A percentile compares a stretch with the other conserved stretches of the same genome.
Conservation (phyloP, 1,140 invertebrate species). For the Nymphalis io region DNA sequence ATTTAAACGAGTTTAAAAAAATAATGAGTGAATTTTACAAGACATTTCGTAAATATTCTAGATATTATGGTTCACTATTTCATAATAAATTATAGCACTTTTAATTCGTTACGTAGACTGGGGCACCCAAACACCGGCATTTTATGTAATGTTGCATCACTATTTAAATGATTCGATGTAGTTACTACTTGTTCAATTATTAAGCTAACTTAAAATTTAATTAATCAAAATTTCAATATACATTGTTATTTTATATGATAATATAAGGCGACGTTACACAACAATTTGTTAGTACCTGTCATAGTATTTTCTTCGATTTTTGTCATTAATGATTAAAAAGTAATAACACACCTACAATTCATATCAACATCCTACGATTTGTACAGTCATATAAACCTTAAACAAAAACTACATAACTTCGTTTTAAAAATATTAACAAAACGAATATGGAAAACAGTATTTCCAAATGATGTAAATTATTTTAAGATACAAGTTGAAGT, state of each 20-base stretch:
- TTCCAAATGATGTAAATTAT: too few relatives aligned
- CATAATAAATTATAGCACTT: conserved; percentile 6
- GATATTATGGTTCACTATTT: background rate
- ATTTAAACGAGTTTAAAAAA: background rate
- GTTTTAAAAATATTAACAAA: background rate
- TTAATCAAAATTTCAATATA: too few relatives aligned
- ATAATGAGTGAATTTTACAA: background rate
- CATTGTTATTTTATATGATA: background rate
- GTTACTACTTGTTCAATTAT: too few relatives aligned
- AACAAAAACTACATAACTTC: background rate
- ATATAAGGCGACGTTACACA: background rate
- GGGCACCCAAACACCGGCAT: conserved; percentile 5
- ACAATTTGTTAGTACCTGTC: conserved; percentile 23
- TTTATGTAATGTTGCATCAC: conserved; percentile 21
- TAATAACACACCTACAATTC: conserved; percentile 13
- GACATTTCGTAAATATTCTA: background rate
- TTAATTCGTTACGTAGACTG: conserved; percentile 4
- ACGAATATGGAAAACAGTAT: too few relatives aligned
- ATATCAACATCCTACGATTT: background rate
- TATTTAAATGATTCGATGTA: background rate
- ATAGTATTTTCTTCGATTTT: conserved; percentile 20
- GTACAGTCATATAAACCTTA: conserved; percentile 11
- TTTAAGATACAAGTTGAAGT: too few relatives aligned
- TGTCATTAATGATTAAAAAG: conserved; percentile 16
- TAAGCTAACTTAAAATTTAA: too few relatives aligned